Evolutionary conservation across 2,888 invertebrate species (phyloP), one percentile per base, ranked within the genome.

Genomic region (Lasioglossum marginatum): DNA sequence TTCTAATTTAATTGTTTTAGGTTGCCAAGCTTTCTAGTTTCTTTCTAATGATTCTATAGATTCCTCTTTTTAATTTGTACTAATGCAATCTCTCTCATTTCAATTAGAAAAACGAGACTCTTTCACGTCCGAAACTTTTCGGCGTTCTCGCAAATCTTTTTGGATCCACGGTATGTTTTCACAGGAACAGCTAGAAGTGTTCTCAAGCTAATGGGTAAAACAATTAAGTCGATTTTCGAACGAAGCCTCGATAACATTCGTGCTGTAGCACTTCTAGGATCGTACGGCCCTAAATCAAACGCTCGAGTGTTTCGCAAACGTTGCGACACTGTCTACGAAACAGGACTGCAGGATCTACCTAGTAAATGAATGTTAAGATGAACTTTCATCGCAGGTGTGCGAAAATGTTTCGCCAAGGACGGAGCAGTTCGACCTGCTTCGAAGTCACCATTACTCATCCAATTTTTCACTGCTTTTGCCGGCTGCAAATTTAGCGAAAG

Each of bases 311-410:
- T 43, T 72, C 72, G 40, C 19, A 72, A 66, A 23, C 34, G 34
- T 66, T 66, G 19, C 66, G 66, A 66, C 66, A 66, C 34, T 66
- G 66, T 0, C 66, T 66, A 31, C 34, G 66, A 66, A 66, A 34
- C 66, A 34, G 31, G 66, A 66, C 66, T 66, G 66, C 34, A 66
- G 34, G 66, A 66, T 66, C 66, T 66, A 66, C 66, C 66, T 8
- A 10, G 66, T 23, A 34, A 66, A 66, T 23, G 66, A 66, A 66
- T 66, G 66, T 66, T 34, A 34, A 66, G 66, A 66, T 66, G 66
- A 66, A 66, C 66, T 66, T 66, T 66, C 66, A 66, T 66, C 66
- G 66, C 66, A 66, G 66, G 66, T 66, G 66, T 66, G 66, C 19
- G 66, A 66, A 66, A 66, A 66, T 34, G 66, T 23, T 66, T 66